phyloP scores from a whole-genome alignment of 2,797 vertebrate genomes.

The Centroberyx gerrardi region DNA sequence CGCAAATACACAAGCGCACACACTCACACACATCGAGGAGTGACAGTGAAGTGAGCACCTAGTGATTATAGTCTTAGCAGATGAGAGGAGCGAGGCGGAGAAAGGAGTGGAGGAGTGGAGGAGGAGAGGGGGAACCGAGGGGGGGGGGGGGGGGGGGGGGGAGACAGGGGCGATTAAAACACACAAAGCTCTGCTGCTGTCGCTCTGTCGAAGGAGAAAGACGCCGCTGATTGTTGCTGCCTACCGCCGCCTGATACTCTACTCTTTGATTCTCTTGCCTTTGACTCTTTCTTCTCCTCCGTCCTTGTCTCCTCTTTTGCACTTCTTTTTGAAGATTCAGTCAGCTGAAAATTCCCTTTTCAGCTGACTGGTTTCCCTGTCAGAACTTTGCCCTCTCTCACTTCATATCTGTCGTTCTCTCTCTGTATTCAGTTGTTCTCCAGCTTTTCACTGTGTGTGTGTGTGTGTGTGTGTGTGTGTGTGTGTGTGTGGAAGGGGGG shows the following conservation, averaged over 20 bases:
- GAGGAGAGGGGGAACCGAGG: background rate
- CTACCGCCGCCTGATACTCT: constrained; percentile 4
- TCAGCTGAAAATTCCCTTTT: too few relatives aligned
- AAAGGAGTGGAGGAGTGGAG: constrained; percentile 59
- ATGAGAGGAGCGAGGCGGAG: constrained; percentile 73
- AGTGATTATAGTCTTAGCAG: constrained; percentile 75
- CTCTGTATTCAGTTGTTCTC: background rate
- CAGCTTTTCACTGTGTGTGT: background rate
- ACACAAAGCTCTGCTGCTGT: constrained; percentile 41
- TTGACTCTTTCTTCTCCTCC: background rate
- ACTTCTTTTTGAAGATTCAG: too few relatives aligned
- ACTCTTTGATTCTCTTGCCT: background rate
- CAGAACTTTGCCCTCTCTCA: too few relatives aligned
- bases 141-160: constrained; percentile 42
- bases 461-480: background rate
- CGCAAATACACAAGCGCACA: constrained; percentile 34
- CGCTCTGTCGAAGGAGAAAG: constrained; percentile 31
- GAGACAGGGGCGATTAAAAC: constrained; percentile 28
- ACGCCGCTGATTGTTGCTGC: constrained; percentile 26
- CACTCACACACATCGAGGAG: constrained; percentile 51
- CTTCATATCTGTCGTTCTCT: background rate
- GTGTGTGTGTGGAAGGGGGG: background rate
- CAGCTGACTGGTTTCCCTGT: too few relatives aligned
- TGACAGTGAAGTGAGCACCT: constrained; percentile 77
- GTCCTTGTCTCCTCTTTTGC: background rate